Base-by-base conservation (phyloP, 2,888 invertebrate species). In the Dyspetes luteomarginatus region DNA sequence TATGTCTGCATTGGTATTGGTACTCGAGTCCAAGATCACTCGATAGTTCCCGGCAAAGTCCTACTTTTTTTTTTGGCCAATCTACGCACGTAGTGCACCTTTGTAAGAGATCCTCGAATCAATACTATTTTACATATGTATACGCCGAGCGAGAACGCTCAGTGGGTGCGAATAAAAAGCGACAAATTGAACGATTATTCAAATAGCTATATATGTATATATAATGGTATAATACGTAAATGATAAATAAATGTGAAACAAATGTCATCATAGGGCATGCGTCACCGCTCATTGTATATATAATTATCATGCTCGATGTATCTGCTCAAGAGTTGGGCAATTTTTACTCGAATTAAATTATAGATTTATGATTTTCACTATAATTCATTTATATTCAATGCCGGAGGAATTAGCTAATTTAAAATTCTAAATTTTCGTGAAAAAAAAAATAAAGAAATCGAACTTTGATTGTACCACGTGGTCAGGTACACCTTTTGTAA, bases 71-170 rank as follows among this genome's bases (percentile, higher is more conserved):
- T 58, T 56, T 69, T 68, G 22, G 4, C 24, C 15, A 50, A 65
- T 60, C 30, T 3, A 19, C 69, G 50, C 65, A 71, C 65, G 52
- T 65, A 24, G 36, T n/a, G 26, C 5, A 52, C 24, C 28, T 60
- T 48, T 41, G 52, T 58, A 26, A 58, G 24, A 52, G 9, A 67
- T 75, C 74, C 55, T 75, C 28, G 30, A 71, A 75, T 71, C 75
- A 58, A 71, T 12, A 30, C 48, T 80, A 15, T 43, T 65, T 75
- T 58, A 60, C 69, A 64, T 73, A 60, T 69, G 17, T 3, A 7
- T 26, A 45, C 50, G n/a, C n/a, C n/a, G n/a, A 30, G 28, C 30
- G 26, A 30, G 60, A 72, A 68, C 60, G 50, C 60, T 62, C 30
- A 5, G 12, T 67, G 48, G 62, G 7, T 24, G 69, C 28, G 48